Base-by-base conservation (phyloP, 2,797 vertebrate species). In the Alectoris magna region DNA sequence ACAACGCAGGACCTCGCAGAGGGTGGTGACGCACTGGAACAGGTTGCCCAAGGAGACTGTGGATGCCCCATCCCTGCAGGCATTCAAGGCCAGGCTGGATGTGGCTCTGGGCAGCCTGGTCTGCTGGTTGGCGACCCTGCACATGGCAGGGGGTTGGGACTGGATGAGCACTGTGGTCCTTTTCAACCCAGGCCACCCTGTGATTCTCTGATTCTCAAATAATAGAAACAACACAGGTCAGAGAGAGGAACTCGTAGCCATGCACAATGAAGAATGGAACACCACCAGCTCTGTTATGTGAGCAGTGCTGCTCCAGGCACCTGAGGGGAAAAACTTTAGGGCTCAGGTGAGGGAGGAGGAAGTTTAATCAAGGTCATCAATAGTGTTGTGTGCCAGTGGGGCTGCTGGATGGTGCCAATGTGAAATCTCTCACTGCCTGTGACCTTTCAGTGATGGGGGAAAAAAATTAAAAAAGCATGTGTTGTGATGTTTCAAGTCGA, bases 191-290 rank as follows among this genome's bases (percentile, higher is more conserved):
- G 23, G 7, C 23, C 7, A 49, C 3, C 5, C 48, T 49, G 13
- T 7, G 48, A 23, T 13, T 23, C 46, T 48, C 7, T 48, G 46
- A 23, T 48, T 24, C 17, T 38, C 14, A 19, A 43, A 48, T 8
- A 15, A 4, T 2, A 39, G 31, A 38, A 63, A 14, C 10, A 31
- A 22, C 1, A 1, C 3, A 24, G 34, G 34, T 34, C 12, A 5
- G 31, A 24, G 26, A 31, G 6, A 24, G 21, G 7, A 19, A 55
- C 27, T 38, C 29, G 21, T 19, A 60, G 46, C 26, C 19, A 56
- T 14, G 48, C 43, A 38, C 29, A n/a, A 9, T 16, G 36, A 39
- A 11, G 18, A 80, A n/a, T 2, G 7, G 55, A 81, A 31, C 22
- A 1, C 29, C 38, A 26, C 43, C 55, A 53, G 39, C 8, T 26